Conservation (phyloP, 2,797 vertebrate species). For the Pangasius mekongensis region DNA sequence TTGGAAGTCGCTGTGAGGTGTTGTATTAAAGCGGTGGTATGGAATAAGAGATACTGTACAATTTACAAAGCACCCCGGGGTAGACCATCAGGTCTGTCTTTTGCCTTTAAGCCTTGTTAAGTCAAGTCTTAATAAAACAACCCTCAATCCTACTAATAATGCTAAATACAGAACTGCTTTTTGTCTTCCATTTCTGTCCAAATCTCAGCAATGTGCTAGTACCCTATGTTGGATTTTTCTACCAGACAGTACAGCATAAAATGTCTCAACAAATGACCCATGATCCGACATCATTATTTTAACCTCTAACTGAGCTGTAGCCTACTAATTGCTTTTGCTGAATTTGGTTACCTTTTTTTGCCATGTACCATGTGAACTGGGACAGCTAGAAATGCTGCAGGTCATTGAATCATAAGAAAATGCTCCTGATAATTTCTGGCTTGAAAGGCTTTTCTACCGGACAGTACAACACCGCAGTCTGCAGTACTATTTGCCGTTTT, state of each 20-base stretch:
- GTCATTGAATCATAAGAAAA: not conserved
- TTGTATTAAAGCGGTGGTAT: not conserved
- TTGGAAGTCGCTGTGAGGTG: not conserved
- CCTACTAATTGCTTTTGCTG: not conserved
- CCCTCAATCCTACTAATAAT: not conserved
- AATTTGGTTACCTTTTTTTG: not conserved
- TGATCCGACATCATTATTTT: not conserved
- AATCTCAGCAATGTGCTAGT: not conserved
- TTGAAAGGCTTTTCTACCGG: not conserved
- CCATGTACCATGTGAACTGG: not conserved
- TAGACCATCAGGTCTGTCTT: not conserved
- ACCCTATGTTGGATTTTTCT: not conserved
- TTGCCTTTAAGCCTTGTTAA: not conserved
- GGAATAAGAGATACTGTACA: not conserved
- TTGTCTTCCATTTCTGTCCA: not conserved
- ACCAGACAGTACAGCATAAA: not conserved
- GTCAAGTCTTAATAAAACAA: not conserved
- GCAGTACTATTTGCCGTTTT: not conserved
- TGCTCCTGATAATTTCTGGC: not conserved
- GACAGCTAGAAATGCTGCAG: not conserved
- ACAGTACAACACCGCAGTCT: not conserved
- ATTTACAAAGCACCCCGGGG: not conserved
- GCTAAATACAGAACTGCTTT: not conserved
- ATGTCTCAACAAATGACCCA: not conserved
- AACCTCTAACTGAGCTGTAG: too few species aligned